phyloP scores from a whole-genome alignment of 2,797 vertebrate genomes.

The Sorex maritimensis region DNA sequence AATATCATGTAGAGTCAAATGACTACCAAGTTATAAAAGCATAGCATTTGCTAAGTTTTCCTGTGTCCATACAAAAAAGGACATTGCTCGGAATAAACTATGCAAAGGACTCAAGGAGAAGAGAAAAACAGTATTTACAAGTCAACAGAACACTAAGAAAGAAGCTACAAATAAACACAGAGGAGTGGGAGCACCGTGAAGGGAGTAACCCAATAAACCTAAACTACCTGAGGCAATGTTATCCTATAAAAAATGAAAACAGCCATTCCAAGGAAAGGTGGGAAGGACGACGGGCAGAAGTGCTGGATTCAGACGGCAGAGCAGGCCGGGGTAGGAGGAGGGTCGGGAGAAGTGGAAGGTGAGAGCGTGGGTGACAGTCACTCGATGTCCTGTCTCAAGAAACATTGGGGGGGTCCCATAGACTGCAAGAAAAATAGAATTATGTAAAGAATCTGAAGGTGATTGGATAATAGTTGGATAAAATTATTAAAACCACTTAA shows the following conservation, averaged over 20 bases:
- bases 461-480: not conserved
- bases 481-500: not conserved
- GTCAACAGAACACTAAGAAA: too few species aligned
- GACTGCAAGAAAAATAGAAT: not conserved
- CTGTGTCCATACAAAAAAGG: too few species aligned
- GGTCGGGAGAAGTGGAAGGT: not conserved
- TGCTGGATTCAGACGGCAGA: not conserved
- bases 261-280: not conserved
- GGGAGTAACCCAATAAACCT: too few species aligned
- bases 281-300: not conserved
- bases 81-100: too few species aligned
- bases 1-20: too few species aligned
- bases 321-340: accelerated
- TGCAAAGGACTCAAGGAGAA: too few species aligned
- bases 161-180: too few species aligned
- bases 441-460: not conserved
- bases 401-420: not conserved
- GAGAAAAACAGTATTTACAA: too few species aligned
- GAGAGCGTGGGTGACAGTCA: not conserved
- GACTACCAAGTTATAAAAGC: too few species aligned
- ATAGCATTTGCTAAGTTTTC: too few species aligned
- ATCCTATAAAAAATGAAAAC: not conserved
- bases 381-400: not conserved
- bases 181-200: too few species aligned
- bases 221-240: too few species aligned